phyloP scores from a whole-genome alignment of 2,113 vertebrate species.

The Crotalus horridus region DNA sequence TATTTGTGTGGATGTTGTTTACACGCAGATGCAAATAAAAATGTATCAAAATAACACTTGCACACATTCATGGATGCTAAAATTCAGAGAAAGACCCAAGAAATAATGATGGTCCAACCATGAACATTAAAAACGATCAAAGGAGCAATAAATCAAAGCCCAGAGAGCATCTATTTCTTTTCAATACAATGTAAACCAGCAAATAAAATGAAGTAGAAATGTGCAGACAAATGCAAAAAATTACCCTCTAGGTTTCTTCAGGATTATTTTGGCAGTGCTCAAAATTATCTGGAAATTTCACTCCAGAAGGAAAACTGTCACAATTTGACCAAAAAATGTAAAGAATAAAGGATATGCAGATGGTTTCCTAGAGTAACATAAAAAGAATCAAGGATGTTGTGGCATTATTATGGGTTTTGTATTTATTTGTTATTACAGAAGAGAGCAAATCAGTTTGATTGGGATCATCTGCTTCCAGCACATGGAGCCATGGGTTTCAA shows the following conservation, averaged over 20 bases:
- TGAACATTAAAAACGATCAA: constrained; percentile 55
- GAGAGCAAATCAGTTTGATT: neutral
- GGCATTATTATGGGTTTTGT: constrained; percentile 16
- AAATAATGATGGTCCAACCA: constrained; percentile 52
- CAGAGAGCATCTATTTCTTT: constrained; percentile 56
- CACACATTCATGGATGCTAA: constrained; percentile 38
- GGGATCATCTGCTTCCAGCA: neutral
- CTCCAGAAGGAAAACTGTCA: neutral
- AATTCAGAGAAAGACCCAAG: constrained; percentile 46
- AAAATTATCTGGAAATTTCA: neutral
- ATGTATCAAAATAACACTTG: constrained; percentile 19
- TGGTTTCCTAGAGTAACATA: constrained; percentile 39
- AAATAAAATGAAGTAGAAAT: constrained; percentile 28
- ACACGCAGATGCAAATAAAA: constrained; percentile 43
- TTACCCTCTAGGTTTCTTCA: neutral
- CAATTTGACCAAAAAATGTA: constrained; percentile 15
- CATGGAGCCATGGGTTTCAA: too few species aligned
- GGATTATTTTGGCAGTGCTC: neutral
- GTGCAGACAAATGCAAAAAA: neutral
- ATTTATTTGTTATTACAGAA: neutral
- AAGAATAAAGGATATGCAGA: constrained; percentile 45
- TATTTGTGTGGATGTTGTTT: constrained; percentile 54
- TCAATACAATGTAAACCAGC: constrained; percentile 40
- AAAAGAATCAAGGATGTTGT: constrained; percentile 31
- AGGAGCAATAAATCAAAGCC: constrained; percentile 59